Base-by-base conservation (phyloP, 2,113 vertebrate species). In the Hydropotes inermis region DNA sequence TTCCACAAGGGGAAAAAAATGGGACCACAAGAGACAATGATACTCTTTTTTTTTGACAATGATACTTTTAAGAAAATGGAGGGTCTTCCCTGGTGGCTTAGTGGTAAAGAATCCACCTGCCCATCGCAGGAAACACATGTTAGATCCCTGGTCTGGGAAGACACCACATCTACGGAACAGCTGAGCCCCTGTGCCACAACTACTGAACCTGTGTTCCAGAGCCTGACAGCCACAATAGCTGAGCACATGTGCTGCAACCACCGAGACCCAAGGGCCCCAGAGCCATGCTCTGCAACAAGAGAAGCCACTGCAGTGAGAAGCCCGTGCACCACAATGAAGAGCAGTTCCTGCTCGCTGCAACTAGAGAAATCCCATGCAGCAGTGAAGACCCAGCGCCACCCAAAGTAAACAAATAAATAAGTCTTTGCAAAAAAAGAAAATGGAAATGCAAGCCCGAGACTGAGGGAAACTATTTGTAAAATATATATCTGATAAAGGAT, bases 291-390 rank as follows among this genome's bases (percentile, higher is more conserved):
- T 43, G 70, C 70, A 43, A 27, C 23, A 7, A 74, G 12, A 15
- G 39, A 76, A 76, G 23, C 6, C 39, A 76, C 70, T 27, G 12
- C 70, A 76, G 2, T 13, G 39, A 27, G 70, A 43, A 76, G 39
- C 39, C 39, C 1, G 0, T 0, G 23, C 6, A 43, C 70, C 39
- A 2, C 36, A 3, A 0, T 4, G 39, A 43, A 43, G 39, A 76
- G 23, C 1, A 11, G 19, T 12, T 39, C 67, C n/a, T 39, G 67
- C 67, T 39, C 5, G 0, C n/a, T 23, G n/a, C 67, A 70, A 6
- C 10, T 70, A 76, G 70, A 76, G 21, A 76, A 43, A 76, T 43
- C 36, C 70, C 70, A 8, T 7, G 70, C 70, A 76, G 70, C 23
- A 7, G 2, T 4, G 70, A 27, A 76, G 70, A 27, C 36, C 12